Conservation (phyloP, 2,113 vertebrate species). For the Amphiprion ocellaris region DNA sequence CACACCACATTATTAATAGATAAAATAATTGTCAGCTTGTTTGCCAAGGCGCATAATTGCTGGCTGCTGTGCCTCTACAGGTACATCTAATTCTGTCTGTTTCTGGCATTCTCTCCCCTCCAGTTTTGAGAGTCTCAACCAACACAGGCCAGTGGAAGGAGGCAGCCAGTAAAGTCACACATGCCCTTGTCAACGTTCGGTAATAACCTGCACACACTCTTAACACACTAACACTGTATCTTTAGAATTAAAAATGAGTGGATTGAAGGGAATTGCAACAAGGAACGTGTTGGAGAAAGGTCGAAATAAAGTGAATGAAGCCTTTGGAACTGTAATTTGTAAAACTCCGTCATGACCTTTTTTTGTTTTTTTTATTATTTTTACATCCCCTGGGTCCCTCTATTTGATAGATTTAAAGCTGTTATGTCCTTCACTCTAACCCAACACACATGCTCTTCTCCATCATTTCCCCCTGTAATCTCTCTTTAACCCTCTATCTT, state of each 20-base stretch:
- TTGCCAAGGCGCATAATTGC: too few species aligned
- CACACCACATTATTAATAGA: too few species aligned
- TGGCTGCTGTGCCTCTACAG: too few species aligned
- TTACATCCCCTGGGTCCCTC: background rate
- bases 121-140: constrained; percentile 95
- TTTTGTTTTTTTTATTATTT: background rate
- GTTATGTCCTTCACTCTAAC: constrained; percentile 41
- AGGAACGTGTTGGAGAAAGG: constrained; percentile 15
- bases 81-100: background rate
- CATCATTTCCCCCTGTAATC: constrained; percentile 27
- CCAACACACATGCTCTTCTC: background rate
- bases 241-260: constrained; percentile 36
- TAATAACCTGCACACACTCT: constrained; percentile 76
- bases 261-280: constrained; percentile 15
- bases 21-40: too few species aligned
- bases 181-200: constrained; percentile 96
- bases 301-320: constrained; percentile 34
- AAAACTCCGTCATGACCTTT: background rate
- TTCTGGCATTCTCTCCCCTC: constrained; percentile 50
- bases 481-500: constrained; percentile 26
- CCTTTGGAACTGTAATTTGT: constrained; percentile 19
- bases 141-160: constrained; percentile 99
- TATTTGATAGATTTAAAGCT: constrained; percentile 43
- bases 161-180: constrained; percentile 97
- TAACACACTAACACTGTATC: background rate